Evolutionary conservation across 2,888 invertebrate species (phyloP), one percentile per base, ranked within the genome.

Genomic region (Sipha maydis): DNA sequence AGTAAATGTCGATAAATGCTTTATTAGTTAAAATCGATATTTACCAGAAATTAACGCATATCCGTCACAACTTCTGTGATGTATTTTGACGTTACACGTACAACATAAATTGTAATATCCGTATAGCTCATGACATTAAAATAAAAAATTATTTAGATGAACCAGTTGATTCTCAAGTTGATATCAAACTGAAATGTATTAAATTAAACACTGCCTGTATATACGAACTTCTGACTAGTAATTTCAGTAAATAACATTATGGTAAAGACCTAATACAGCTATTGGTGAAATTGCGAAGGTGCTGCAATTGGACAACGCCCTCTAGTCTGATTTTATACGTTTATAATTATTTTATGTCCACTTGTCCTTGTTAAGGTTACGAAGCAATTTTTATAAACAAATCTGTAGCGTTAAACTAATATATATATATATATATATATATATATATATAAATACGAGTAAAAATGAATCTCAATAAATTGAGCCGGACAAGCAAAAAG

Each of bases 231-330:
- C 34, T 56, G 54, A 61, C 67, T 17, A 67, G 80, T 38, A 8
- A 67, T 80, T 80, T 61, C 67, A 67, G 34, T 67, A 80, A 67
- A 67, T 41, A 28, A 34, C 61, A 48, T 77, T 28, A 79, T 61
- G 34, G 79, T 61, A 61, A 17, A 25, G n/a, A 28, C 28, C 0
- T 7, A 14, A 11, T 25, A 80, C 41, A n/a, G 80, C 31, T 71
- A 69, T 48, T 31, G 48, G 31, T 48, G 71, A 69, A 71, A 83
- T 83, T 31, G 82, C 71, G 82, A 41, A 71, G 82, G 71, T 69
- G 82, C 71, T 48, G 34, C n/a, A 48, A 7, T 25, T 28, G 69
- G 82, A 71, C 48, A 83, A 83, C 82, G 82, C 82, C 82, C 82
- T 69, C 21, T 14, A 71, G 31, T 48, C 75, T 25, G 34, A 19